phyloP scores from a whole-genome alignment of 37 sponge, comb jelly and placozoan species.

The Mnemiopsis leidyi region DNA sequence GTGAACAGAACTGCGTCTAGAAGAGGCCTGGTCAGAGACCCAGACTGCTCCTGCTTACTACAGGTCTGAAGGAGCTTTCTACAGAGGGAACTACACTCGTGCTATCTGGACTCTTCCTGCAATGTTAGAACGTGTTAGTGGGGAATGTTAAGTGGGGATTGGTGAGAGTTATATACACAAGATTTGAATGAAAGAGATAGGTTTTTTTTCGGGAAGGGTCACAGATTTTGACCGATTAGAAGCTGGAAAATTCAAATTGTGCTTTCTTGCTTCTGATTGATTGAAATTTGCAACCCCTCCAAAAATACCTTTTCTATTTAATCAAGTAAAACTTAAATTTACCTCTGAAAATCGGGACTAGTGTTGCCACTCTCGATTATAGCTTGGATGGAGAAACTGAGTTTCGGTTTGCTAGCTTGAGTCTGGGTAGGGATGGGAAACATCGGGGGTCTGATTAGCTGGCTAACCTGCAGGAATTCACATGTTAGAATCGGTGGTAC shows the following conservation, averaged over 20 bases:
- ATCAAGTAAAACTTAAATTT: no score
- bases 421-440: neutral
- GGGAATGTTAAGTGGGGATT: neutral
- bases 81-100: neutral
- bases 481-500: neutral
- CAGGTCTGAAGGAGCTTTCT: slow-evolving; percentile 25
- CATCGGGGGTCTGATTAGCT: slow-evolving; percentile 41
- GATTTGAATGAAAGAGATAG: no score
- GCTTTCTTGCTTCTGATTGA: no score
- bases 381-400: slow-evolving; percentile 47
- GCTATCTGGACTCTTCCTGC: slow-evolving; percentile 28
- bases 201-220: no score
- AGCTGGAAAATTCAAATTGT: no score
- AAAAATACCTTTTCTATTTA: no score
- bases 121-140: no score
- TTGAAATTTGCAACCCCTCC: no score
- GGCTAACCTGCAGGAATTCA: neutral
- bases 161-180: neutral
- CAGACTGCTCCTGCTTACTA: slow-evolving; percentile 1
- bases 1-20: no score
- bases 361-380: slow-evolving; percentile 47
- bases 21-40: neutral
- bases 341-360: slow-evolving; percentile 24
- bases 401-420: neutral
- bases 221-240: no score